A percentile compares a stretch with the other conserved stretches of the same genome.
phyloP scores from a whole-genome alignment of 64 coral and sea anemone genomes.

The Pachyseris speciosa region DNA sequence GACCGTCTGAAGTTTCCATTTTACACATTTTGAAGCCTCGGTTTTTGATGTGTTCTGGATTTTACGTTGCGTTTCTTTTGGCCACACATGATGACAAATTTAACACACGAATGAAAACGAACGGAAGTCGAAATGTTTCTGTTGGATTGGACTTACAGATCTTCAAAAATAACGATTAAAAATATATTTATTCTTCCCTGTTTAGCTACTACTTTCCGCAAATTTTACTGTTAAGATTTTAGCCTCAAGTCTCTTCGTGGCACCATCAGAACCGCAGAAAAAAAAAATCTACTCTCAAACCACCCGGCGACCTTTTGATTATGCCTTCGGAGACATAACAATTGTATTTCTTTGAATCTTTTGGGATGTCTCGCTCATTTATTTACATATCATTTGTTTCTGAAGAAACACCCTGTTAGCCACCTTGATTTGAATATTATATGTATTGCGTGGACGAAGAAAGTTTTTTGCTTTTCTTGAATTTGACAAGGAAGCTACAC shows the following conservation, averaged over 20 bases:
- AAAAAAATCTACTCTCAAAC: neutral
- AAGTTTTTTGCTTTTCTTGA: too few relatives aligned
- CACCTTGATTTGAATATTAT: too few relatives aligned
- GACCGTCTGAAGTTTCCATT: neutral
- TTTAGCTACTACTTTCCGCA: neutral
- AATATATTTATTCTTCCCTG: neutral
- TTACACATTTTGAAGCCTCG: neutral
- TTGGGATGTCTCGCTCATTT: neutral
- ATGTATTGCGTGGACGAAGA: too few relatives aligned
- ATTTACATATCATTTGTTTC: conserved; percentile 17
- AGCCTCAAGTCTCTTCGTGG: too few relatives aligned
- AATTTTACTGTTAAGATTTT: too few relatives aligned
- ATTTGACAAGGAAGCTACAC: too few relatives aligned
- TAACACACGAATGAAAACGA: neutral
- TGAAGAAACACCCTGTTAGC: neutral
- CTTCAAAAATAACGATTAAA: too few relatives aligned
- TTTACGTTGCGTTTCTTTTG: too few relatives aligned
- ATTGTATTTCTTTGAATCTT: neutral
- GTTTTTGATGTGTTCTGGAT: neutral
- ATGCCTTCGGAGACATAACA: neutral
- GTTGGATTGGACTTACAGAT: neutral
- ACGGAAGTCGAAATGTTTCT: neutral
- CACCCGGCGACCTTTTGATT: neutral
- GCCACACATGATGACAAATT: neutral
- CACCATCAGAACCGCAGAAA: neutral